A percentile compares a stretch with the other conserved stretches of the same genome.
phyloP scores from a whole-genome alignment of 2,888 invertebrate genomes.

The Nomada fabriciana region DNA sequence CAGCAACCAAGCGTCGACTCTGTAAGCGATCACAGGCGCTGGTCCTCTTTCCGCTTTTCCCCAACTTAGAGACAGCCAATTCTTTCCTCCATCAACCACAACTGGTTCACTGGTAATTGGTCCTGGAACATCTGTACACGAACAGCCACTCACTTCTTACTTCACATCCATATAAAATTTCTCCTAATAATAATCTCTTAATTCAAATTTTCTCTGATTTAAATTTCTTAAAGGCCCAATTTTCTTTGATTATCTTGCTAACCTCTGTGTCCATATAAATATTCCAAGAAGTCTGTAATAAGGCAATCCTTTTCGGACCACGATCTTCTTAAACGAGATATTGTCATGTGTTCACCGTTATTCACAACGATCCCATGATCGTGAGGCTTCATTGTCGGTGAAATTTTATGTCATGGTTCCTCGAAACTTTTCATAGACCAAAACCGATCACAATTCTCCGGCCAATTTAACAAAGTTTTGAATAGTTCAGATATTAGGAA shows the following conservation, averaged over 20 bases:
- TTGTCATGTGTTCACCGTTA: constrained; percentile 38
- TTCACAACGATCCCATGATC: constrained; percentile 54
- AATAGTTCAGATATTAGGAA: too few relatives aligned
- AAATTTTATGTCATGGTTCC: constrained; percentile 29
- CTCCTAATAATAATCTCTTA: too few relatives aligned
- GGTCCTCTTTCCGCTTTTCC: constrained; percentile 90
- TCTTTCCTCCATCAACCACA: constrained; percentile 92
- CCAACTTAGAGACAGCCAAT: constrained; percentile 94
- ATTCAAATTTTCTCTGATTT: too few relatives aligned
- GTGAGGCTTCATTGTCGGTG: constrained; percentile 54
- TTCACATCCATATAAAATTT: background rate
- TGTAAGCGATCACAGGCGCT: constrained; percentile 93
- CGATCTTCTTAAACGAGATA: constrained; percentile 72
- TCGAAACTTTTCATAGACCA: background rate
- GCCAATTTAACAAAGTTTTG: too few relatives aligned
- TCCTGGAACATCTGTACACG: constrained; percentile 89
- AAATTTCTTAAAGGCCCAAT: too few relatives aligned
- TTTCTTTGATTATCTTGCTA: constrained; percentile 49
- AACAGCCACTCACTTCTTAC: background rate
- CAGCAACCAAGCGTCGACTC: constrained; percentile 92
- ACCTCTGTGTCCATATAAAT: constrained; percentile 86
- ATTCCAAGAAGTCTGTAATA: constrained; percentile 85
- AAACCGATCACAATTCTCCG: too few relatives aligned
- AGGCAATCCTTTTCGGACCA: constrained; percentile 82
- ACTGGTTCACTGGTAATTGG: constrained; percentile 91